A percentile compares a stretch with the other conserved stretches of the same genome.
phyloP scores from a whole-genome alignment of 1,140 invertebrate species.

The Microvelia longipes region DNA sequence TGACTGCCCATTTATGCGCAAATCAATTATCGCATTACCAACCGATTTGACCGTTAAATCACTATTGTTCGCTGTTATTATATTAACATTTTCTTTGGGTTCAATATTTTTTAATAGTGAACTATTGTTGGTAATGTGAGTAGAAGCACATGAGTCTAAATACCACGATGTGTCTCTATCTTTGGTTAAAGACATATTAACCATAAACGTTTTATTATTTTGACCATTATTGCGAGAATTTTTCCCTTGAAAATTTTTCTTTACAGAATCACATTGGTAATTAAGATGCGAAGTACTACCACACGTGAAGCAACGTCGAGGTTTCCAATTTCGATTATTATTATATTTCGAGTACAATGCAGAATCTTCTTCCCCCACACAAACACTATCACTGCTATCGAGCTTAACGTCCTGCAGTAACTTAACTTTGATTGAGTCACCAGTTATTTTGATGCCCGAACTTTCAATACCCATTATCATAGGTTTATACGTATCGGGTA shows the following conservation, averaged over 20 bases:
- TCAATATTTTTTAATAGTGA: background rate
- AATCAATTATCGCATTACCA: background rate
- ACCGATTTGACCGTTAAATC: background rate
- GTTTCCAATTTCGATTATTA: background rate
- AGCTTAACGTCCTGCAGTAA: constrained; percentile 10
- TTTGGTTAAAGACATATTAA: background rate
- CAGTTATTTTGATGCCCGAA: constrained; percentile 26
- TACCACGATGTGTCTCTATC: background rate
- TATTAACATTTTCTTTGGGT: background rate
- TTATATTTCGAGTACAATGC: background rate
- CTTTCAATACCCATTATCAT: constrained; percentile 31
- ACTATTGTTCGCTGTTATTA: too few species aligned
- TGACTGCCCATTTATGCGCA: background rate
- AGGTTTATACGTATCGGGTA: constrained; percentile 28
- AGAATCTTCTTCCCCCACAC: background rate
- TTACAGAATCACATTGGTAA: background rate
- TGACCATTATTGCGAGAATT: background rate
- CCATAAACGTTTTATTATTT: background rate
- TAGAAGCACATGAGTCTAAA: background rate
- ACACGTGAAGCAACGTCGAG: background rate
- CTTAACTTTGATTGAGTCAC: constrained; percentile 29
- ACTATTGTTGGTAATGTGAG: background rate
- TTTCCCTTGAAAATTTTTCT: background rate
- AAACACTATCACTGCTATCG: background rate
- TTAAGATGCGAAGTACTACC: background rate